These are phyloP conservation scores for Acrocephalus arundinaceus DNA, from an alignment of 2,113 vertebrate species.

Conservation along the genomic window DNA sequence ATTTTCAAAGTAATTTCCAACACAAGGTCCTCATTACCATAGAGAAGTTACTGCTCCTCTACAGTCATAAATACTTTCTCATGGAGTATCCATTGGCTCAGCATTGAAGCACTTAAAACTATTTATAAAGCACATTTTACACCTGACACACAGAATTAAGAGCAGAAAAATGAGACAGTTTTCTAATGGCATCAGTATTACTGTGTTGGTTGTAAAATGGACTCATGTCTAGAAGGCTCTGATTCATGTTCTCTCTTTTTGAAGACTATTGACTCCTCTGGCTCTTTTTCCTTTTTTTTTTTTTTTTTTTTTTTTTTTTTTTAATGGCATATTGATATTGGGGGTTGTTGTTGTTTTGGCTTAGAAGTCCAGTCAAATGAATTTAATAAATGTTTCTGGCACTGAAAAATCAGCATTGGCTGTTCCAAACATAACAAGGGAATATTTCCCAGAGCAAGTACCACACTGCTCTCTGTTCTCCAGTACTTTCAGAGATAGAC, in stretches of 20 bases:
- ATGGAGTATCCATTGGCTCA: neutral
- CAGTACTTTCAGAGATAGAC: neutral
- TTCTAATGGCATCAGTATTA: constrained; percentile 32
- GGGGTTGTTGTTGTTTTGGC: neutral
- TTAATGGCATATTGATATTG: constrained; percentile 38
- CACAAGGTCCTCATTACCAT: neutral
- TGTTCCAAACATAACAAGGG: constrained; percentile 39
- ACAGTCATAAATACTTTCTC: neutral
- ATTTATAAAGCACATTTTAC: constrained; percentile 48
- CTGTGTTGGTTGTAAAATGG: neutral
- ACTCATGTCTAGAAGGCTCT: neutral
- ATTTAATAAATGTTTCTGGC: constrained; percentile 34
- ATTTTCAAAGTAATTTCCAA: neutral
- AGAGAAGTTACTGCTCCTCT: neutral
- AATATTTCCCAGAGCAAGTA: neutral
- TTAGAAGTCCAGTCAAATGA: constrained; percentile 20
- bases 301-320: neutral
- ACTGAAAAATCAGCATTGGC: constrained; percentile 52
- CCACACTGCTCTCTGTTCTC: neutral
- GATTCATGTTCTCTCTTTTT: constrained; percentile 25
- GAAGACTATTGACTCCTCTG: constrained; percentile 39
- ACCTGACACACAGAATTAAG: constrained; percentile 52
- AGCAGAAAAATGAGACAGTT: constrained; percentile 41
- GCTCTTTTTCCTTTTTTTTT: neutral
- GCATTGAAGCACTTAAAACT: constrained; percentile 6